A percentile compares a stretch with the other conserved stretches of the same genome.
phyloP scores from a whole-genome alignment of 2,888 invertebrate genomes.

The Nasonia oneida region DNA sequence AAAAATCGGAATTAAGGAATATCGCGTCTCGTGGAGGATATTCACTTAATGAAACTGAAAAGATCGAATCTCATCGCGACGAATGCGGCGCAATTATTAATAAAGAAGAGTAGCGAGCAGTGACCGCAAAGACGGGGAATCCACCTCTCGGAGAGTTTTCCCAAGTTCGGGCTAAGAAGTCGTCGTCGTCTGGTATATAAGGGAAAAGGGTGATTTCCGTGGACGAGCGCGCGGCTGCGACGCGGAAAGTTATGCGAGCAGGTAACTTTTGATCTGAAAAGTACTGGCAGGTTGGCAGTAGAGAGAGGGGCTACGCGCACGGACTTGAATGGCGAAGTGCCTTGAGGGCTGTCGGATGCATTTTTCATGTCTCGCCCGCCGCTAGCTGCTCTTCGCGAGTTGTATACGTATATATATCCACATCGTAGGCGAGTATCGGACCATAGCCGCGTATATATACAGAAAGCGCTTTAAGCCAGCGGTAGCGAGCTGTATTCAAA shows the following conservation, averaged over 20 bases:
- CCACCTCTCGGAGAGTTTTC: conserved; percentile 18
- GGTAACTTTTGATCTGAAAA: conserved; percentile 77
- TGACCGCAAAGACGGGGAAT: conserved; percentile 10
- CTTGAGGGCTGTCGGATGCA: conserved; percentile 75
- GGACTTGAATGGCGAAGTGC: conserved; percentile 75
- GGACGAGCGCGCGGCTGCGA: conserved; percentile 23
- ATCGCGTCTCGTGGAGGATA: conserved; percentile 19
- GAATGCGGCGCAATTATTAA: conserved; percentile 50
- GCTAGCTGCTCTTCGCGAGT: neutral
- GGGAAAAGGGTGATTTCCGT: conserved; percentile 49
- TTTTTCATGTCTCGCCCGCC: conserved; percentile 75
- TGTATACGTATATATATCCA: conserved; percentile 28
- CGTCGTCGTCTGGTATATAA: conserved; percentile 30
- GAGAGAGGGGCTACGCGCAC: conserved; percentile 61
- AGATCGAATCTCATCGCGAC: conserved; percentile 44
- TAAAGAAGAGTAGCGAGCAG: conserved; percentile 50
- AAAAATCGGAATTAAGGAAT: neutral
- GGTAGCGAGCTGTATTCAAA: conserved; percentile 68
- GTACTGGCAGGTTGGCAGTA: conserved; percentile 74
- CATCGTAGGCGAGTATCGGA: conserved; percentile 65
- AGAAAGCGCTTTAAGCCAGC: conserved; percentile 15
- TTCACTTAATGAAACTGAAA: conserved; percentile 54
- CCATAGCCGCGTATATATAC: neutral
- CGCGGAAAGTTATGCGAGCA: conserved; percentile 68
- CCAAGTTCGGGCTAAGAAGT: conserved; percentile 40